Conservation (phyloP, 53 echinoderm and acorn worm species). For the Apostichopus leukothele region DNA sequence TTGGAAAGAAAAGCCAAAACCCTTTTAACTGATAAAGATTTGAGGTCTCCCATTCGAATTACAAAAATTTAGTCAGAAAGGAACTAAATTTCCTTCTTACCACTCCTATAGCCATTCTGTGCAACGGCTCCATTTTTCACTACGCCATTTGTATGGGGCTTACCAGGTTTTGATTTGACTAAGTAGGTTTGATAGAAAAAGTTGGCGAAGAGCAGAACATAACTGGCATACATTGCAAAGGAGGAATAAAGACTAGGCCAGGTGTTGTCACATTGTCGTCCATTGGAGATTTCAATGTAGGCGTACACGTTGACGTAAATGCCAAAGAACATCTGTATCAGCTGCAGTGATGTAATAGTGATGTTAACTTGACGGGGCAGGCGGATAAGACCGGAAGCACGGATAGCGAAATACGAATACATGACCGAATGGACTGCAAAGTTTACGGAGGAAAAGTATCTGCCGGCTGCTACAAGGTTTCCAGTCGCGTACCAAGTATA, state of each 20-base stretch:
- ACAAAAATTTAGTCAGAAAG: too few relatives aligned
- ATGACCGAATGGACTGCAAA: conserved; percentile 82
- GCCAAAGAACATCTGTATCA: conserved; percentile 85
- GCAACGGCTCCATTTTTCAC: neutral
- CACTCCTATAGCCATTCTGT: neutral
- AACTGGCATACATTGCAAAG: conserved; percentile 78
- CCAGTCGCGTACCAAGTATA: conserved; percentile 74
- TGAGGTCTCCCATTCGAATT: too few relatives aligned
- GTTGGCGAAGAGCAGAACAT: conserved; percentile 79
- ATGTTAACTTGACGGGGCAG: conserved; percentile 74
- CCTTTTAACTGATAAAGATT: too few relatives aligned
- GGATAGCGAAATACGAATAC: conserved; percentile 88
- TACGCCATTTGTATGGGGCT: neutral
- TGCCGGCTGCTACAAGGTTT: conserved; percentile 55
- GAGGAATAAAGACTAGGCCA: conserved; percentile 50
- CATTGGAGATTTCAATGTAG: conserved; percentile 45
- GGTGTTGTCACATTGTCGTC: conserved; percentile 58
- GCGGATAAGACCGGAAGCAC: conserved; percentile 71
- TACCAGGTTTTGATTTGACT: conserved; percentile 1
- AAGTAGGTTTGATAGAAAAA: conserved; percentile 81
- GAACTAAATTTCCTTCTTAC: neutral
- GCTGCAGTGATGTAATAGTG: conserved; percentile 73
- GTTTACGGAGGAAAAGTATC: conserved; percentile 78
- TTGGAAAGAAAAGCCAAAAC: too few relatives aligned
- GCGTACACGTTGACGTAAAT: conserved; percentile 67